phyloP scores from a whole-genome alignment of 1,140 invertebrate genomes.

The Lepidurus apus region DNA sequence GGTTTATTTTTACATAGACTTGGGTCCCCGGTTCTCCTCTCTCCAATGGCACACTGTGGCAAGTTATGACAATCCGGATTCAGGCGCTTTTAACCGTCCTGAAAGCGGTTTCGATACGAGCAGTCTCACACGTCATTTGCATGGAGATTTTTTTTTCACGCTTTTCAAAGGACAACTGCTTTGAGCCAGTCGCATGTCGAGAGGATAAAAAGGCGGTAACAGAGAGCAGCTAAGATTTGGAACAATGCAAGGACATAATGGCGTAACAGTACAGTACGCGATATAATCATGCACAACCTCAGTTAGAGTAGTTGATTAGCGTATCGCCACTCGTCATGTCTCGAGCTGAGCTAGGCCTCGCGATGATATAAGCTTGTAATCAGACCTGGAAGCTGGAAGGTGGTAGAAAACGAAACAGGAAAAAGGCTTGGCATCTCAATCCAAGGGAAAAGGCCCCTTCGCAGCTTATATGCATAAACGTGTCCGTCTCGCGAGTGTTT shows the following conservation, averaged over 20 bases:
- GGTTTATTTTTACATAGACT: constrained; percentile 10
- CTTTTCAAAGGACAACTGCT: constrained; percentile 13
- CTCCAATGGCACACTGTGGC: neutral
- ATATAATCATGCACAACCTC: neutral
- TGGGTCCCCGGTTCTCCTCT: neutral
- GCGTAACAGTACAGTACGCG: neutral
- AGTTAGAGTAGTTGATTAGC: neutral
- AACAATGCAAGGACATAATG: constrained; percentile 2
- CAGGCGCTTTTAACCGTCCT: constrained; percentile 13
- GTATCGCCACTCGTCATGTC: neutral
- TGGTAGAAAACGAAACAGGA: neutral
- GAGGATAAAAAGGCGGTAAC: neutral
- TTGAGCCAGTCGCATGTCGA: neutral
- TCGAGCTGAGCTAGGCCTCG: neutral
- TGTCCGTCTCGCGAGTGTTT: neutral
- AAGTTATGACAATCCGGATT: neutral
- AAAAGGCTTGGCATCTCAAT: constrained; percentile 2
- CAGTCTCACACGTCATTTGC: constrained; percentile 6
- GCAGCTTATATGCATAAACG: neutral
- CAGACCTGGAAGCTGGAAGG: neutral
- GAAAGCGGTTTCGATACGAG: neutral
- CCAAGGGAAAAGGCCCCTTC: neutral
- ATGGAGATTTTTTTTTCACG: neutral
- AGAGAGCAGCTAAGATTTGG: neutral
- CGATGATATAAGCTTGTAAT: neutral